A percentile compares a stretch with the other conserved stretches of the same genome.
These are phyloP conservation scores for Okapia johnstoni DNA, from an alignment of 2,113 vertebrate species.

Conservation along the genomic window DNA sequence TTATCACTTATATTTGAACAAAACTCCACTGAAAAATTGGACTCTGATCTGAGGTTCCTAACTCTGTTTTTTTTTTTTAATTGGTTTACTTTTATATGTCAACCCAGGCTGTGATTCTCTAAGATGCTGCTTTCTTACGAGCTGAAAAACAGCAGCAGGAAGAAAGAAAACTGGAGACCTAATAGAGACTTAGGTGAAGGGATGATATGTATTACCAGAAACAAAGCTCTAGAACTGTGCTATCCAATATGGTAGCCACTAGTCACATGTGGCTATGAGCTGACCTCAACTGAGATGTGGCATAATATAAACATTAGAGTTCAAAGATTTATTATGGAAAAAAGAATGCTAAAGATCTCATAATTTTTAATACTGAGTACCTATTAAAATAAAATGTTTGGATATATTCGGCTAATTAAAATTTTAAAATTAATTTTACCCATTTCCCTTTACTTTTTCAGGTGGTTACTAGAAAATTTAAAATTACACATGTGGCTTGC, in stretches of 20 bases:
- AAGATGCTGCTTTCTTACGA: neutral
- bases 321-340: neutral
- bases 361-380: neutral
- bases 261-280: neutral
- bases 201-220: neutral
- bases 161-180: neutral
- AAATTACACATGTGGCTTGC: neutral
- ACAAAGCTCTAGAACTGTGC: neutral
- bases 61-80: neutral
- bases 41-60: neutral
- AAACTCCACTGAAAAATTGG: neutral
- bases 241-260: neutral
- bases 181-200: neutral
- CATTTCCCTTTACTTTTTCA: constrained; percentile 15
- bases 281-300: neutral
- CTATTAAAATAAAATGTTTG: neutral
- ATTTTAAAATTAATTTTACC: neutral
- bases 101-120: neutral
- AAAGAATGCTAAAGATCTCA: neutral
- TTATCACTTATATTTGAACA: neutral
- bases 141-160: neutral
- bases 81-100: neutral
- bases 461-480: neutral
- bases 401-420: neutral
- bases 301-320: neutral